These are phyloP conservation scores for Polypedilum pembai DNA, from an alignment of 1,140 invertebrate genomes.

Conservation along the genomic window DNA sequence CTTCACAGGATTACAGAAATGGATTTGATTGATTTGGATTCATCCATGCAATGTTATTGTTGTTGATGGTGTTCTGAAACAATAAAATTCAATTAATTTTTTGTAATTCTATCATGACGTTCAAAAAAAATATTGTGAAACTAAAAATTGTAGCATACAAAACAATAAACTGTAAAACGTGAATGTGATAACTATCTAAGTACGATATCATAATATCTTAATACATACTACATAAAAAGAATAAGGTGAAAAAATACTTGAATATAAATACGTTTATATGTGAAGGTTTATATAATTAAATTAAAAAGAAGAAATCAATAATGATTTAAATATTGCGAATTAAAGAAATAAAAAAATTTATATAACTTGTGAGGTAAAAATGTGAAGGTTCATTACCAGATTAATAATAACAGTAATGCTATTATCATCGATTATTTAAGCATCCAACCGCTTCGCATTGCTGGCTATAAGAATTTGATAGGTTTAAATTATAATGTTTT, in stretches of 20 bases:
- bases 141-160: not conserved
- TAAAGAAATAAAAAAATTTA: not conserved
- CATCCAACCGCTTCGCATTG: conserved; percentile 26
- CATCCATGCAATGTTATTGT: conserved; percentile 29
- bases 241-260: not conserved
- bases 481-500: not conserved
- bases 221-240: not conserved
- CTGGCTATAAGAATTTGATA: conserved; percentile 13
- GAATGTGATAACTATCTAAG: not conserved
- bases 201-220: not conserved
- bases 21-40: conserved; percentile 31
- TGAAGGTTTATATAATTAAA: not conserved
- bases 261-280: not conserved
- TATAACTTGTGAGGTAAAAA: not conserved
- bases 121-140: not conserved
- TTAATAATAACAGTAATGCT: conserved; percentile 2
- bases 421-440: conserved; percentile 23
- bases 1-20: conserved; percentile 25
- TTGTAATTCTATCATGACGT: not conserved
- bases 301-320: conserved; percentile 1
- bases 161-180: not conserved
- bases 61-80: conserved; percentile 14
- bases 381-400: conserved; percentile 3
- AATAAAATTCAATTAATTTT: not conserved
- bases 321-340: not conserved